A percentile compares a stretch with the other conserved stretches of the same genome.
Evolutionary conservation across 2,888 invertebrate species (phyloP).

Genomic region (Trachelus stipa): DNA sequence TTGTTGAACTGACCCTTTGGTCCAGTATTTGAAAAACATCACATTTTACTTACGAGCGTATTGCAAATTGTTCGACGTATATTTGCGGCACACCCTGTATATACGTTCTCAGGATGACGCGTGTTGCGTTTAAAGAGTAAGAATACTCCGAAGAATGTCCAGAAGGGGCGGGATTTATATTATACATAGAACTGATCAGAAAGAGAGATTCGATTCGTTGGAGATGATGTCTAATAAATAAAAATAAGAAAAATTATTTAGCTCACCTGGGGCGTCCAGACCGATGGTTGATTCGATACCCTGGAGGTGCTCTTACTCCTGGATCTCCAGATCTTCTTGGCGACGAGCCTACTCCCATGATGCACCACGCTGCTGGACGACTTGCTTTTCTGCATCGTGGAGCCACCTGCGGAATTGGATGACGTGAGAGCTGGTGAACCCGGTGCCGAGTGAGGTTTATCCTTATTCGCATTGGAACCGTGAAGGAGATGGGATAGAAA

Average conservation of each 20-base stretch:
- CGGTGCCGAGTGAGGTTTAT: conserved; percentile 69
- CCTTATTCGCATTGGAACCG: conserved; percentile 65
- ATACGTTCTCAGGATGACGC: too few relatives aligned
- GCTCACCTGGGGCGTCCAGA: conserved; percentile 91
- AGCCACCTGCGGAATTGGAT: conserved; percentile 70
- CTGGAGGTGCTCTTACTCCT: conserved; percentile 86
- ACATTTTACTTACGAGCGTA: too few relatives aligned
- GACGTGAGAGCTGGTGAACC: conserved; percentile 70
- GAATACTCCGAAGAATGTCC: not conserved
- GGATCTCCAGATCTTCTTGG: conserved; percentile 87
- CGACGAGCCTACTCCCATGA: conserved; percentile 76
- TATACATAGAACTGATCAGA: too few relatives aligned
- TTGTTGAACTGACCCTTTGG: too few relatives aligned
- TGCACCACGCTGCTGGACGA: conserved; percentile 89
- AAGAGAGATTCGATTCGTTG: too few relatives aligned
- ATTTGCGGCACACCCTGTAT: too few relatives aligned
- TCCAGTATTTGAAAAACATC: too few relatives aligned
- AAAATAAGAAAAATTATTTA: conserved; percentile 14
- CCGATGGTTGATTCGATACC: conserved; percentile 70
- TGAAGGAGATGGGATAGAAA: conserved; percentile 75
- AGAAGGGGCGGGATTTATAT: not conserved
- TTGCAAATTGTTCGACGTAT: too few relatives aligned
- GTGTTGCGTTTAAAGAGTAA: too few relatives aligned
- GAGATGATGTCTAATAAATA: not conserved
- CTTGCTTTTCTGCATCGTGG: conserved; percentile 90